phyloP scores from a whole-genome alignment of 2,113 vertebrate species.

The Haemorhous mexicanus region DNA sequence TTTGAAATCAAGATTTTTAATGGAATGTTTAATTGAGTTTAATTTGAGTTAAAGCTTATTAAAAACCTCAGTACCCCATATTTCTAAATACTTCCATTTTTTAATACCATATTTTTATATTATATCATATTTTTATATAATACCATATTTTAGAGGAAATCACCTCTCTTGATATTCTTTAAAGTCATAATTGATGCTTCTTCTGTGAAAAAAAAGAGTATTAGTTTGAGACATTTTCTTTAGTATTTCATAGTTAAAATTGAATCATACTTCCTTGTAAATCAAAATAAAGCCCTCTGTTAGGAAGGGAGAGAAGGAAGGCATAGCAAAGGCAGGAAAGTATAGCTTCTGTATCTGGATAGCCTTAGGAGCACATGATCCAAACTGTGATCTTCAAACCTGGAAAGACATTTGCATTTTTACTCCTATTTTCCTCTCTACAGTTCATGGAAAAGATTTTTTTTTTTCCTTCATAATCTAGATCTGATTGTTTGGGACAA shows the following conservation, averaged over 20 bases:
- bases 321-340: not conserved
- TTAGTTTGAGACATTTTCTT: not conserved
- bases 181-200: not conserved
- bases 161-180: not conserved
- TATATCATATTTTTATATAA: not conserved
- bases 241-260: not conserved
- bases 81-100: not conserved
- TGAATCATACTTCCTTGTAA: not conserved
- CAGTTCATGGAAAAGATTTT: not conserved
- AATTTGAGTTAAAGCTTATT: not conserved
- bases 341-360: not conserved
- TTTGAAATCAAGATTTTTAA: not conserved
- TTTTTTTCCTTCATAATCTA: not conserved
- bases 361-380: not conserved
- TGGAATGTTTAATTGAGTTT: not conserved
- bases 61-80: not conserved
- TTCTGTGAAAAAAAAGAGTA: not conserved
- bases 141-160: not conserved
- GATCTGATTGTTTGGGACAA: not conserved
- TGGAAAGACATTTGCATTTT: conserved; percentile 12
- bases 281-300: not conserved
- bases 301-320: conserved; percentile 11
- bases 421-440: not conserved
- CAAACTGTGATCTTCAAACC: not conserved
- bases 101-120: not conserved